Base-by-base conservation (phyloP, 2,113 vertebrate genomes). In the Cryptotis parvus region DNA sequence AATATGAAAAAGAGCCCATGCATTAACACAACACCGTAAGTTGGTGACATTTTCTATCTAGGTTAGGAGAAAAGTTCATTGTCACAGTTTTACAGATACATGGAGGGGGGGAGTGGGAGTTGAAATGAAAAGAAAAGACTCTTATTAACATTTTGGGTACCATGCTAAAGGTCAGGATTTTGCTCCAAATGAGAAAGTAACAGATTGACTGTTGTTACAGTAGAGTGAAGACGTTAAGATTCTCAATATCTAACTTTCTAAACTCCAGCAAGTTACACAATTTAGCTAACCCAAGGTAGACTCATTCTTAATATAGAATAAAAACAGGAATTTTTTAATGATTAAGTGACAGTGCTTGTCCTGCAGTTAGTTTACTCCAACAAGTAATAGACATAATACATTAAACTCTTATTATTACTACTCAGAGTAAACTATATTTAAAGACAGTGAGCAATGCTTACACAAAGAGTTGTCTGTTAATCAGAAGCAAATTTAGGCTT, bases 41-140 rank as follows among this genome's bases (percentile, higher is more conserved):
- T 73, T 55, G 41, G 3, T 81, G 66, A 70, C 35, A 82, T 81
- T 68, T 91, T 89, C 43, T 27, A 84, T 89, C 43, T 27, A 84
- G 61, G 70, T 69, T 82, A 86, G 45, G 39, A 82, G 39, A 39
- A 35, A 89, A 84, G 15, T 24, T 84, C 69, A 52, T 80, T 49
- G 65, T 68, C 65, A 68, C 29, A 14, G 31, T 68, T 31, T 68
- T 68, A 68, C n/a, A 68, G 29, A 84, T 41, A 39, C 26, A 4
- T 24, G 6, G 2, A 26, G 45, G 72, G 5, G 5, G 37, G 69
- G 22, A 14, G 2, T 45, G 12, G 3, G 4, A 45, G 7, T 10
- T 49, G 31, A 87, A 2, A 45, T 20, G 24, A 89, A 1, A 88
- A 92, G 83, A 14, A 14, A 72, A 31, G 26, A 75, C 31, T 69